phyloP scores from a whole-genome alignment of 2,888 invertebrate species.

The Willowsia nigromaculata region DNA sequence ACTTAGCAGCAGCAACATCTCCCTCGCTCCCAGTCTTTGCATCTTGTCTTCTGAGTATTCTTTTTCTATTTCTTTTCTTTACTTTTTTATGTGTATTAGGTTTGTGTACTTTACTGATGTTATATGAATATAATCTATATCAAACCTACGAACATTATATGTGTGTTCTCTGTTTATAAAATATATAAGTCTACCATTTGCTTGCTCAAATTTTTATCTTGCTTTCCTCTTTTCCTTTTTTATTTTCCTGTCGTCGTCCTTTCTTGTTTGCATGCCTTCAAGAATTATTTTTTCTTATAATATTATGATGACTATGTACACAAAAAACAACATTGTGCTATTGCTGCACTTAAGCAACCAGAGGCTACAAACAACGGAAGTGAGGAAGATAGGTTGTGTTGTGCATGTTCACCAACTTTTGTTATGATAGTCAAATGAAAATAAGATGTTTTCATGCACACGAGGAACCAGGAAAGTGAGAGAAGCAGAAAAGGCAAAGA shows the following conservation, averaged over 20 bases:
- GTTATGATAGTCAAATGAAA: conserved; percentile 7
- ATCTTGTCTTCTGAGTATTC: conserved; percentile 44
- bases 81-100: conserved; percentile 15
- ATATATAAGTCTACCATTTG: not conserved
- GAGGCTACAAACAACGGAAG: conserved; percentile 8
- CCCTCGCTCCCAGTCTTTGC: conserved; percentile 23
- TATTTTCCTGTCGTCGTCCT: conserved; percentile 24
- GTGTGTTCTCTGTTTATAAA: not conserved
- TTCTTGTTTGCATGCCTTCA: conserved; percentile 21
- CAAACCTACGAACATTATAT: not conserved
- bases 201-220: conserved; percentile 42
- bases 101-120: conserved; percentile 56
- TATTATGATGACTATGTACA: not conserved
- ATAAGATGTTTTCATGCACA: not conserved
- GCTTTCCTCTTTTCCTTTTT: conserved; percentile 33
- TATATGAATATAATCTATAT: not conserved
- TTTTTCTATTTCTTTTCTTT: conserved; percentile 42
- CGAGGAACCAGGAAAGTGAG: not conserved
- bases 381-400: not conserved
- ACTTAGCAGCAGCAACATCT: conserved; percentile 14
- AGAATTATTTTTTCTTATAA: not conserved
- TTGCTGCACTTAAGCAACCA: conserved; percentile 9
- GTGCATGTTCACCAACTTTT: conserved; percentile 3
- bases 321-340: not conserved
- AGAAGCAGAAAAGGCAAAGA: not conserved